Base-by-base conservation (phyloP, 92 coral and sea anemone genomes). In the Actinostola sp. region DNA sequence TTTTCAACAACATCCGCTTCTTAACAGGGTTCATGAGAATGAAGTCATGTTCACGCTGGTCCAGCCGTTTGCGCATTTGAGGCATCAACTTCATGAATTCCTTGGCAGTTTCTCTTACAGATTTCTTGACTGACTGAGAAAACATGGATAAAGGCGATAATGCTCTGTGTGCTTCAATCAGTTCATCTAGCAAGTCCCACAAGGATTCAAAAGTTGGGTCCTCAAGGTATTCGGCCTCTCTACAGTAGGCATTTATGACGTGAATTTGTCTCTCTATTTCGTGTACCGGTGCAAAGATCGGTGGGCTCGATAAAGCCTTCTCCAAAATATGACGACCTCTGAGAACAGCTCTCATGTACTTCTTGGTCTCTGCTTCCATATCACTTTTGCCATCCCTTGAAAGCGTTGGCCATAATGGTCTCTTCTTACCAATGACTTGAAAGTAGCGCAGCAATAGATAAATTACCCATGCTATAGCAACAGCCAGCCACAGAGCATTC, bases 161-260 rank as follows among this genome's bases (percentile, higher is more conserved):
- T 36, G 84, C 89, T 77, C 82, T 83, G 61, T 95, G 99, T 24
- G 99, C 99, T 72, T 95, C 99, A 61, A 95, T 95, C 34, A 95
- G 85, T 71, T 95, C 99, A 77, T 95, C 99, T 53, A 95, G 97
- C 50, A 95, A 84, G 67, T 95, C 99, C 99, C 99, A 95, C 11
- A 95, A 82, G 0, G 99, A 92, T 32, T 95, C 96, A 83, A 95
- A 95, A 28, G 97, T 95, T 76, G 97, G 97, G 74, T 95, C 90
- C 2, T 87, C 97, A 15, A 86, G 56, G 54, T 78, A 87, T 69
- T 95, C 99, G 17, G 99, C 99, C 69, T 95, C 99, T 21, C 99
- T 82, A 79, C 99, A 95, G 70, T 95, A 95, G 30, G 99, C 99
- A 83, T 95, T 95, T 59, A 95, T 92, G 61, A 95, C 82, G 21